Evolutionary conservation across 2,113 vertebrate genomes (phyloP), one percentile per base, ranked within the genome.

Genomic region (Peromyscus californicus): DNA sequence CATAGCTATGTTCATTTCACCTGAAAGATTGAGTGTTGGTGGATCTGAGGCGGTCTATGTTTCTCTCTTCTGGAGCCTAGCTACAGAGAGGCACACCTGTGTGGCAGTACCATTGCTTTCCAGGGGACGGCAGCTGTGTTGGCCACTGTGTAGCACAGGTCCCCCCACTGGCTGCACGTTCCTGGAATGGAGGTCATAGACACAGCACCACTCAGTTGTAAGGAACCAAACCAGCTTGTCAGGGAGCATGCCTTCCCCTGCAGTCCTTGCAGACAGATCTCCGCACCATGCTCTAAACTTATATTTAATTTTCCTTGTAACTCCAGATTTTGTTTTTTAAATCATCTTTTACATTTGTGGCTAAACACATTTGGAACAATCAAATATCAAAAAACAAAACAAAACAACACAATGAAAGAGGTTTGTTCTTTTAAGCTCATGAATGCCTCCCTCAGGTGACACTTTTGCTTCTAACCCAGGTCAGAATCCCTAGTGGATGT

Each of bases 1-100:
- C 76, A 61, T 90, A 61, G 86, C 51, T 69, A 51, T 33, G 83
- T 45, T 85, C 59, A 72, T 85, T 76, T 84, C 75, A 22, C 92
- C 87, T 54, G 8, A 57, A 63, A 29, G 83, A 24, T 36, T 57
- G 63, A 57, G 42, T 89, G 9, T 26, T 9, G 24, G 16, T 42
- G 78, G 76, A 61, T 95, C 61, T 89, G 80, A 76, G 54, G 80
- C 36, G 36, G 54, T 85, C 22, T 61, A 57, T 51, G 48, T 17
- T 92, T 39, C 67, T 91, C 29, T 39, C 80, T 59, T 75, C 61
- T 76, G 33, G 90, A 95, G 36, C 69, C 15, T 76, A 69, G n/a
- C 54, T 86, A 69, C 85, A 76, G 86, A 88, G 61, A 57, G 69
- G 69, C 42, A 92, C 59, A 19, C 31, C 54, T 80, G 59, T n/a